These are phyloP conservation scores for Macrosoma leucophasiata DNA, from an alignment of 2,888 invertebrate species.

Conservation along the genomic window DNA sequence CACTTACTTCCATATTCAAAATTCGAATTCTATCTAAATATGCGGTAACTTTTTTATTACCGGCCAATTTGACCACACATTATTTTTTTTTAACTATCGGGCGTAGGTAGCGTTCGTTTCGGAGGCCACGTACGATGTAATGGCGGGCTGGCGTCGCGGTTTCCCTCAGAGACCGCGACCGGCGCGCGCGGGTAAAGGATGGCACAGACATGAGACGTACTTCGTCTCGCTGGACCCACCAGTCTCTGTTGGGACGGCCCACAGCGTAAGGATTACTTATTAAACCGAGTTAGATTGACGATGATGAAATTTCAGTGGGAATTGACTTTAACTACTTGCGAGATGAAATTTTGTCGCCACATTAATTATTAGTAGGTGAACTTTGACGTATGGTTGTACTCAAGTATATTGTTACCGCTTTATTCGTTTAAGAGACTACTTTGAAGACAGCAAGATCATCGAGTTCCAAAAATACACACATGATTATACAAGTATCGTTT, in stretches of 20 bases:
- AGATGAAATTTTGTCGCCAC: conserved; percentile 61
- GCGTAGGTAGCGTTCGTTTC: conserved; percentile 33
- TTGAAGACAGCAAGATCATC: no score
- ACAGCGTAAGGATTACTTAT: conserved; percentile 64
- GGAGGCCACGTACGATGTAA: conserved; percentile 43
- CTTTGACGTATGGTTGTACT: conserved; percentile 15
- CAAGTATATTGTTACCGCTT: no score
- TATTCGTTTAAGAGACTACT: no score
- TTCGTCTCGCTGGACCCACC: conserved; percentile 59
- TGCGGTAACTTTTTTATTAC: conserved; percentile 7
- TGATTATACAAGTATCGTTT: no score
- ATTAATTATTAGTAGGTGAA: conserved; percentile 49
- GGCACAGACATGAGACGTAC: conserved; percentile 55
- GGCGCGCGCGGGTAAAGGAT: conserved; percentile 54
- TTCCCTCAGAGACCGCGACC: conserved; percentile 57
- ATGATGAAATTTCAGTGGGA: conserved; percentile 75
- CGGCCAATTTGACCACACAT: conserved; percentile 17
- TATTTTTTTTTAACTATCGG: conserved; percentile 26
- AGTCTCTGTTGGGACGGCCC: conserved; percentile 59
- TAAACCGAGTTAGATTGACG: conserved; percentile 70
- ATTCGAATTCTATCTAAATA: conserved; percentile 20
- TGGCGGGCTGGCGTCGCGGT: conserved; percentile 42
- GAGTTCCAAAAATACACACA: no score
- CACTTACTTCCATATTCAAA: conserved; percentile 38
- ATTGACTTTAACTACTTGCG: conserved; percentile 64